These are phyloP conservation scores for Corynorhinus townsendii DNA, from an alignment of 2,113 vertebrate genomes.

Conservation along the genomic window DNA sequence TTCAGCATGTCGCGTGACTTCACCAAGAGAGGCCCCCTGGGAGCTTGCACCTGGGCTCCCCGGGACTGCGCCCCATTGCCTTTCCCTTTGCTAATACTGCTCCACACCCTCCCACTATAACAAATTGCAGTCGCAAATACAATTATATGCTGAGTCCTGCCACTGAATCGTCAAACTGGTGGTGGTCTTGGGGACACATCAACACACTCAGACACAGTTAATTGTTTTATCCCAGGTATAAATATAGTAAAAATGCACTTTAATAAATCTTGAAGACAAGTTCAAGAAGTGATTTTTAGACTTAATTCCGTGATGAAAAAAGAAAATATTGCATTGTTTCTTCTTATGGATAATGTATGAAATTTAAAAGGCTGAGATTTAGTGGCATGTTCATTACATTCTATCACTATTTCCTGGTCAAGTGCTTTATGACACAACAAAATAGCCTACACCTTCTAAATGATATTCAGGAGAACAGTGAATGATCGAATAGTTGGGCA, in stretches of 20 bases:
- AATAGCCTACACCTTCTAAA: background rate
- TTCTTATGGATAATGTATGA: conserved; percentile 3
- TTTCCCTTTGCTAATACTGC: background rate
- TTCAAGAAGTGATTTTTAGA: conserved; percentile 7
- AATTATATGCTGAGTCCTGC: background rate
- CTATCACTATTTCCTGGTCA: background rate
- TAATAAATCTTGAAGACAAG: background rate
- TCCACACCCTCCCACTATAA: background rate
- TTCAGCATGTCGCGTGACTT: background rate
- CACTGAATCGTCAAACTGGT: background rate
- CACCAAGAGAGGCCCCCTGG: background rate
- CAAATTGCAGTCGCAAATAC: background rate
- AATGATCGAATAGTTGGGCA: background rate
- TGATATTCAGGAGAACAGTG: background rate
- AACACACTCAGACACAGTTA: background rate
- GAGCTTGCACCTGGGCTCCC: background rate
- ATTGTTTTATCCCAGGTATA: background rate
- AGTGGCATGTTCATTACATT: background rate
- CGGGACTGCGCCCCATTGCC: background rate
- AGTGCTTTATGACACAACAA: conserved; percentile 3
- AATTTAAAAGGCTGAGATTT: background rate
- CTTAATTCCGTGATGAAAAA: background rate
- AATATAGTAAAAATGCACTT: background rate
- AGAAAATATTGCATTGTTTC: background rate
- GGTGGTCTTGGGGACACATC: background rate